These are phyloP conservation scores for Bagarius yarrelli DNA, from an alignment of 2,113 vertebrate species.

Conservation along the genomic window DNA sequence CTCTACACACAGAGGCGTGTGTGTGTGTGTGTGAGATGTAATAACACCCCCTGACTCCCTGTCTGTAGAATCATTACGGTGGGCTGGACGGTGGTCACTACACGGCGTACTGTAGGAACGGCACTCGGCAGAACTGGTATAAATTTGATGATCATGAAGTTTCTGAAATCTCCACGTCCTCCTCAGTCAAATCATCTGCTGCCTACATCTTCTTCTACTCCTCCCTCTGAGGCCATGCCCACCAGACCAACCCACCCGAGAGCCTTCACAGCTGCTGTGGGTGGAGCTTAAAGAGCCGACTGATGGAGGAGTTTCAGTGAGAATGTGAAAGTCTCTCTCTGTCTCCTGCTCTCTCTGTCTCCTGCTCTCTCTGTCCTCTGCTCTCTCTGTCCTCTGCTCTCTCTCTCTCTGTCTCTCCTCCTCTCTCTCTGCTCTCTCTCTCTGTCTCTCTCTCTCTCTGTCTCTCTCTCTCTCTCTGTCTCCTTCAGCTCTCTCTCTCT, in stretches of 20 bases:
- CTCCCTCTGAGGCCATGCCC: conserved; percentile 74
- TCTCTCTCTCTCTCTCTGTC: no score
- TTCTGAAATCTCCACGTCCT: conserved; percentile 83
- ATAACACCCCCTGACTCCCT: background rate
- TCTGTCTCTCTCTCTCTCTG: no score
- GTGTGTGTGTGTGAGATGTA: background rate
- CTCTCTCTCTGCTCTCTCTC: background rate
- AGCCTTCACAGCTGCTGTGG: conserved; percentile 34
- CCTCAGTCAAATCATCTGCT: conserved; percentile 90
- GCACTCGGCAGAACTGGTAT: conserved; percentile 85
- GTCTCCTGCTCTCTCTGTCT: background rate
- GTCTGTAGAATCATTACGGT: conserved; percentile 89
- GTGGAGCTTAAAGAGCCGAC: conserved; percentile 24
- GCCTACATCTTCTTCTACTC: conserved; percentile 98
- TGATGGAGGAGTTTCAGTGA: conserved; percentile 10
- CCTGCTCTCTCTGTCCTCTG: background rate
- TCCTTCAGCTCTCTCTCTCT: no score
- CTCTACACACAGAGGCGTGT: background rate
- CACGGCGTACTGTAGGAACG: conserved; percentile 94
- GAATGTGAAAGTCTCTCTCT: conserved; percentile 15
- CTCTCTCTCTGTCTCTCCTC: no score
- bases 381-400: no score
- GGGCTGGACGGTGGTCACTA: conserved; percentile 96
- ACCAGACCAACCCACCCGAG: conserved; percentile 55
- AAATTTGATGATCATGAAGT: conserved; percentile 99